phyloP scores from a whole-genome alignment of 2,113 vertebrate species.

The Lepisosteus osseus region DNA sequence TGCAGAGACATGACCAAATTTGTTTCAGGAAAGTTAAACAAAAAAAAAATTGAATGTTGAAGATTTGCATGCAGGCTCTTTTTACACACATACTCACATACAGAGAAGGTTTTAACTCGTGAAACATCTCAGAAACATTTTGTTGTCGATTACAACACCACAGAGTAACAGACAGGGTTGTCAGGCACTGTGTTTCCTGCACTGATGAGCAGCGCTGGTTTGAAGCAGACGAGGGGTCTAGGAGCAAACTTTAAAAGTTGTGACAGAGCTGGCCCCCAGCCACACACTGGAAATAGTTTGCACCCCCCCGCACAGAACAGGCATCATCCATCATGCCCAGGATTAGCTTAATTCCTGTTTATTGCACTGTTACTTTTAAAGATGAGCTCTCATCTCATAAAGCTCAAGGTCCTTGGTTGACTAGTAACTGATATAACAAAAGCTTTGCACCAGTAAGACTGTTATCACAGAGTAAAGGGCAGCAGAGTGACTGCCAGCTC shows the following conservation, averaged over 20 bases:
- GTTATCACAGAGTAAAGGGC: not conserved
- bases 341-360: slow-evolving; percentile 46
- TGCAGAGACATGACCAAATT: no score
- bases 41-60: no score
- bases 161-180: no score
- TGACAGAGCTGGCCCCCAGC: slow-evolving; percentile 7
- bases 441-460: not conserved
- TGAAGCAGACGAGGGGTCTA: not conserved
- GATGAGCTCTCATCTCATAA: slow-evolving; percentile 24
- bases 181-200: not conserved
- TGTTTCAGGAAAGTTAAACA: no score
- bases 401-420: not conserved
- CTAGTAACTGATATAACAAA: not conserved
- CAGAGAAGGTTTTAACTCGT: no score
- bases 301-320: slow-evolving; percentile 28
- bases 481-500: no score
- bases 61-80: no score
- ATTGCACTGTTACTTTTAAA: slow-evolving; percentile 30
- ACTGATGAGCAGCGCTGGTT: not conserved
- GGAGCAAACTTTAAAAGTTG: not conserved
- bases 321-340: slow-evolving; percentile 45
- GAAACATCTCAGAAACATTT: no score
- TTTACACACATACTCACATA: no score
- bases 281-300: slow-evolving; percentile 23
- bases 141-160: no score